Base-by-base conservation (phyloP, 2,113 vertebrate species). In the Dipodomys spectabilis region DNA sequence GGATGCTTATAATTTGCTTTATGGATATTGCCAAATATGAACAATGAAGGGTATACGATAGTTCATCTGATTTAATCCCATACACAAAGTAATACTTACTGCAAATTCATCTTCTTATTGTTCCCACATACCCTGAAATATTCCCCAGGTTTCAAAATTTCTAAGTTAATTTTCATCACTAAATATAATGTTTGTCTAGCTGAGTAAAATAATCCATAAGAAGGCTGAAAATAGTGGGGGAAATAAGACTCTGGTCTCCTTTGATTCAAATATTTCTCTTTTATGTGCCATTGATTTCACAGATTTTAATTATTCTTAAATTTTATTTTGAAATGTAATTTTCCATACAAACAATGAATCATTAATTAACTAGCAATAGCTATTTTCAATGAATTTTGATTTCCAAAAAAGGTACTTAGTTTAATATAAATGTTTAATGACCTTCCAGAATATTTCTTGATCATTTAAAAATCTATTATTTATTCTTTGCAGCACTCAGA, bases 321-420 rank as follows among this genome's bases (percentile, higher is more conserved):
- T 32, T 96, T 97, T 97, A 64, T 94, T 95, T 96, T 96, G 90
- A 96, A 95, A 68, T 88, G 94, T 90, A 96, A 86, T 95, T 97
- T 96, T 97, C 96, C 92, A 81, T 91, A 94, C 45, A 96, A 53
- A 97, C 93, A 98, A 96, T 95, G 74, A 0, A 72, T 97, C 96
- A 97, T 97, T 97, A 94, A 92, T 93, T 73, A 97, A 93, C 88
- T 96, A 94, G 74, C 91, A 96, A 89, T 88, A 88, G 72, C 19
- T 75, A 96, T 95, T 97, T 97, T 69, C 79, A 95, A 65, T 88
- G 77, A 92, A 91, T 22, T 64, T 11, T 39, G 49, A 57, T 86
- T 97, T 97, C 92, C 94, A 96, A 90, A 94, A 90, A 39, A 39
- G 39, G 39, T 39, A 39, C 39, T 39, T 39, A 39, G 5, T 39